Evolutionary conservation across 2,113 vertebrate species (phyloP).

Genomic region (Onychorhynchus coronatus): DNA sequence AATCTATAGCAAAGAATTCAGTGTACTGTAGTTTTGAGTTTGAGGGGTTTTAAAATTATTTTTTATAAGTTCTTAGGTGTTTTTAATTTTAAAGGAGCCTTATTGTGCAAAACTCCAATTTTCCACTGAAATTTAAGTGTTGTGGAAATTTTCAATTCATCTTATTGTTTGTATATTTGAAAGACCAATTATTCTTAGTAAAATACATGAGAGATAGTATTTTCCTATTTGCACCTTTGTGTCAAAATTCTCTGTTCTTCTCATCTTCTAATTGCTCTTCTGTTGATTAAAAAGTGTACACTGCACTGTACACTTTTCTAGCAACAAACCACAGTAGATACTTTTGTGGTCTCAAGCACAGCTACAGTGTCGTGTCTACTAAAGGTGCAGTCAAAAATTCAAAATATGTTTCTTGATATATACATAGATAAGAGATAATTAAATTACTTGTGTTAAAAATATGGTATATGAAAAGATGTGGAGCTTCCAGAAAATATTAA

Average conservation of each 20-base stretch:
- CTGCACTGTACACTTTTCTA: background rate
- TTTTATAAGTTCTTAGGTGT: background rate
- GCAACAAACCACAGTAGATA: background rate
- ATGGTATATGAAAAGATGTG: background rate
- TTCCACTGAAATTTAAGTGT: background rate
- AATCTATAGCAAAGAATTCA: background rate
- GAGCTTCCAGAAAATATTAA: slow-evolving; percentile 19
- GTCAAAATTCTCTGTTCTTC: background rate
- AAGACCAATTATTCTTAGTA: background rate
- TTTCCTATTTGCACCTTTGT: background rate
- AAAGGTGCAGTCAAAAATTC: background rate
- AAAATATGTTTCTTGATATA: background rate
- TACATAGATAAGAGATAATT: background rate
- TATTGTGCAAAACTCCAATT: background rate
- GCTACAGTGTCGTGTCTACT: background rate
- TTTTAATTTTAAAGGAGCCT: background rate
- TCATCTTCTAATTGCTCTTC: background rate
- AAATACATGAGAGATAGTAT: background rate
- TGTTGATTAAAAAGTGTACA: background rate
- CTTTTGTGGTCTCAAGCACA: background rate
- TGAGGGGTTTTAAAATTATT: fast-evolving
- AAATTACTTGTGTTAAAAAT: background rate
- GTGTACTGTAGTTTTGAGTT: background rate
- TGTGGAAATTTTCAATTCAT: background rate
- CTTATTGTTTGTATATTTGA: background rate